A percentile compares a stretch with the other conserved stretches of the same genome.
Evolutionary conservation across 2,888 invertebrate species (phyloP).

Genomic region (Cryptus viduatorius): DNA sequence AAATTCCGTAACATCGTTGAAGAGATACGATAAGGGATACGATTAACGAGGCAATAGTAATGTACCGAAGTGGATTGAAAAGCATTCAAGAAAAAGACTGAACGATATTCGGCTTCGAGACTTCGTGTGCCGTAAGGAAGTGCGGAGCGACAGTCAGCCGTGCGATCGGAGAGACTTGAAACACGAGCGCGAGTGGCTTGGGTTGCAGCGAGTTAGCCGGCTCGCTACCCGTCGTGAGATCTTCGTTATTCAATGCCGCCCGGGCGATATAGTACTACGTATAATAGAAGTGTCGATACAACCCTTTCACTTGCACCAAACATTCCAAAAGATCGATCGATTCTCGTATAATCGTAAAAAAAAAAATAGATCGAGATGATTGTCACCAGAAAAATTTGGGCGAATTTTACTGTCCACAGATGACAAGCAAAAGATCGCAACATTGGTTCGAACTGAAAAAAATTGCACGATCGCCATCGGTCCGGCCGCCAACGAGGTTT

Average conservation of each 20-base stretch:
- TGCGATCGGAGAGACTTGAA: constrained; percentile 65
- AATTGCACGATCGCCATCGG: constrained; percentile 43
- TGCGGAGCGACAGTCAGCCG: constrained; percentile 57
- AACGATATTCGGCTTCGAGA: constrained; percentile 43
- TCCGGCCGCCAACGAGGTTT: constrained; percentile 73
- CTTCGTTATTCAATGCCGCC: constrained; percentile 73
- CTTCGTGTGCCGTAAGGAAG: constrained; percentile 53
- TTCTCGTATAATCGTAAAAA: neutral
- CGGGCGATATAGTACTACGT: constrained; percentile 33
- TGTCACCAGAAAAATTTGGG: neutral
- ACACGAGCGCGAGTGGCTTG: constrained; percentile 79
- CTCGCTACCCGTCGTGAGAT: constrained; percentile 81
- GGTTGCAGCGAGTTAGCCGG: constrained; percentile 83
- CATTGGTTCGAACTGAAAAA: constrained; percentile 13
- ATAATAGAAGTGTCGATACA: constrained; percentile 17
- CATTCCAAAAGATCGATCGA: neutral
- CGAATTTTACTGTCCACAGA: neutral
- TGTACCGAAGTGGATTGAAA: neutral
- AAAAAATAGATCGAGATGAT: neutral
- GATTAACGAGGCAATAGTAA: neutral
- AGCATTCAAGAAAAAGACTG: constrained; percentile 31
- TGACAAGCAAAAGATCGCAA: constrained; percentile 5
- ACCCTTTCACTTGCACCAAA: neutral
- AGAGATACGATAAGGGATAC: neutral
- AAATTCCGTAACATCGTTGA: neutral